These are phyloP conservation scores for Phrynosoma platyrhinos DNA, from an alignment of 2,113 vertebrate species.

Conservation along the genomic window DNA sequence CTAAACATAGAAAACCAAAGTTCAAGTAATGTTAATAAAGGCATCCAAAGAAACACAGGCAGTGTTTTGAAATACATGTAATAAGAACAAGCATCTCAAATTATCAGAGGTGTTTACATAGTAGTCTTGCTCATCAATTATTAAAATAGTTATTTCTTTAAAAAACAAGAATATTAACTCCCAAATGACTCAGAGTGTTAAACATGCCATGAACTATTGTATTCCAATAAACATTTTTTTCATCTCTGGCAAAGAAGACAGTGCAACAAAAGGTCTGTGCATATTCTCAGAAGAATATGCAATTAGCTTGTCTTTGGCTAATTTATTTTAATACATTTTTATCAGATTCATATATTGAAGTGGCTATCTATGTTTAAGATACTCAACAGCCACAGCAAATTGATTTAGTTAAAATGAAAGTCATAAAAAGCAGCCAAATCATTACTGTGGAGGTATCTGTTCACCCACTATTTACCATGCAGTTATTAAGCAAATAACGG, in stretches of 20 bases:
- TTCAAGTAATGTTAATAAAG: slow-evolving; percentile 14
- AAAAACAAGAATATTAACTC: background rate
- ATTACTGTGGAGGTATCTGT: background rate
- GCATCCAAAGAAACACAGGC: background rate
- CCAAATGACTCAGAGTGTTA: slow-evolving; percentile 8
- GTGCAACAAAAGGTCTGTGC: slow-evolving; percentile 6
- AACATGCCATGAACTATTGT: background rate
- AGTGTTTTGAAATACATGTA: slow-evolving; percentile 30
- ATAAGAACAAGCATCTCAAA: slow-evolving; percentile 23
- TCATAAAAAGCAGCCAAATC: background rate
- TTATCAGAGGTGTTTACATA: background rate
- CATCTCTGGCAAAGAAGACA: background rate
- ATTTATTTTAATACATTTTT: slow-evolving; percentile 40
- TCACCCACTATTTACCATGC: background rate
- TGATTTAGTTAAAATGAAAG: slow-evolving; percentile 17
- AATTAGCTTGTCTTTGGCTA: slow-evolving; percentile 35
- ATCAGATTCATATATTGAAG: slow-evolving; percentile 34
- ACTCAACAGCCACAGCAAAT: background rate
- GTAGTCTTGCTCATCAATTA: background rate
- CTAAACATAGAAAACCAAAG: background rate
- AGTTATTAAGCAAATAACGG: background rate
- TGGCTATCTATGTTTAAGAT: slow-evolving; percentile 37
- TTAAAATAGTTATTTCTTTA: background rate
- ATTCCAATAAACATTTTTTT: slow-evolving; percentile 4
- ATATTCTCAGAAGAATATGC: slow-evolving; percentile 13